phyloP scores from a whole-genome alignment of 2,888 invertebrate genomes.

The Drosophila stalkeri region DNA sequence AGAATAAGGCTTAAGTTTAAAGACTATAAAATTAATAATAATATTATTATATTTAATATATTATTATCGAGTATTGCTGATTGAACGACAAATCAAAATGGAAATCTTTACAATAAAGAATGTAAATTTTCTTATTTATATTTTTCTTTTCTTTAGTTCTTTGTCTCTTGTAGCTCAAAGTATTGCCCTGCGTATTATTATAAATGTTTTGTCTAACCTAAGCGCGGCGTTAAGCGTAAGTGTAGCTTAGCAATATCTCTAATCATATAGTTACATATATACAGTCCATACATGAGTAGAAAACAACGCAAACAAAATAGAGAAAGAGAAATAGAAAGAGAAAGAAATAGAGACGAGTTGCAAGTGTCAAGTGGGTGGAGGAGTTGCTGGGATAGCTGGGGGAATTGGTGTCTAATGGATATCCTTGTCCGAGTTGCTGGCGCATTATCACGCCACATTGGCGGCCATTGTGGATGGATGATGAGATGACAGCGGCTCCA shows the following conservation, averaged over 20 bases:
- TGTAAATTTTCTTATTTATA: not conserved
- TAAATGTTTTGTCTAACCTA: conserved; percentile 33
- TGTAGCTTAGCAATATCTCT: conserved; percentile 62
- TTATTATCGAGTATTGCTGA: not conserved
- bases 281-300: conserved; percentile 38
- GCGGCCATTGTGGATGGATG: conserved; percentile 64
- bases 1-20: not conserved
- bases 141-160: not conserved
- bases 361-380: not conserved
- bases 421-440: conserved; percentile 45
- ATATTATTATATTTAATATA: not conserved
- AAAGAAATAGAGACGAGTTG: not conserved
- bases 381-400: not conserved
- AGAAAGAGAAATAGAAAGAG: not conserved
- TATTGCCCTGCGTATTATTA: not conserved
- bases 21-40: not conserved
- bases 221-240: conserved; percentile 60
- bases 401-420: conserved; percentile 12
- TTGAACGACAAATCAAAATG: not conserved
- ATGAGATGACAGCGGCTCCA: conserved; percentile 29
- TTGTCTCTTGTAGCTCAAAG: conserved; percentile 1
- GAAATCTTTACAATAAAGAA: not conserved
- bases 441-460: conserved; percentile 74
- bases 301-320: not conserved
- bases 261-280: conserved; percentile 59